Conservation (phyloP, 2,113 vertebrate genomes). For the Bombycilla garrulus region DNA sequence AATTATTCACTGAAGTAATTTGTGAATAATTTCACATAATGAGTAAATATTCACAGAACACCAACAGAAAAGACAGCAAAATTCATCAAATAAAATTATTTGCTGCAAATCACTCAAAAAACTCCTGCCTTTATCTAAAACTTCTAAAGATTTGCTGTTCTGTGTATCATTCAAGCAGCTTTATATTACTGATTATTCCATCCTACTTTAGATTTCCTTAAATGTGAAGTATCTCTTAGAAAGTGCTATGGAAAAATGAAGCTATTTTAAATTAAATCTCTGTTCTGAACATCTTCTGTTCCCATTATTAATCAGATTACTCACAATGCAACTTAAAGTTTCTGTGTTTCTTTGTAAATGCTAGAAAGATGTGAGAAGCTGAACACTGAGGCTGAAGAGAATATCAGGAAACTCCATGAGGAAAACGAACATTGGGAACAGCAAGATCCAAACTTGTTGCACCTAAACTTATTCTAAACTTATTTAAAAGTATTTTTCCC, state of each 20-base stretch:
- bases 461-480: not conserved
- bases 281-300: not conserved
- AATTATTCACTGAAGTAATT: conserved; percentile 16
- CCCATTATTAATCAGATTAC: not conserved
- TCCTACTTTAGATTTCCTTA: not conserved
- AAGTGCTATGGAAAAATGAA: not conserved
- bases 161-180: not conserved
- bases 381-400: not conserved
- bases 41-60: conserved; percentile 13
- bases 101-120: not conserved
- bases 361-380: not conserved
- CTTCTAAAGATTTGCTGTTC: not conserved
- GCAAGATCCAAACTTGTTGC: not conserved
- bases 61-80: not conserved
- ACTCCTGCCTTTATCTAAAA: not conserved
- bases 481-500: not conserved
- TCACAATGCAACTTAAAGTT: not conserved
- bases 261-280: not conserved
- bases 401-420: not conserved
- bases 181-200: not conserved
- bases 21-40: conserved; percentile 14
- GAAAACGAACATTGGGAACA: not conserved
- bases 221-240: not conserved
- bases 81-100: conserved; percentile 28
- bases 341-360: not conserved